Percentiles rank a stretch among this genome's conserved stretches.
These are phyloP conservation scores for Saxicola maurus DNA, from an alignment of 2,797 vertebrate species.

Conservation along the genomic window DNA sequence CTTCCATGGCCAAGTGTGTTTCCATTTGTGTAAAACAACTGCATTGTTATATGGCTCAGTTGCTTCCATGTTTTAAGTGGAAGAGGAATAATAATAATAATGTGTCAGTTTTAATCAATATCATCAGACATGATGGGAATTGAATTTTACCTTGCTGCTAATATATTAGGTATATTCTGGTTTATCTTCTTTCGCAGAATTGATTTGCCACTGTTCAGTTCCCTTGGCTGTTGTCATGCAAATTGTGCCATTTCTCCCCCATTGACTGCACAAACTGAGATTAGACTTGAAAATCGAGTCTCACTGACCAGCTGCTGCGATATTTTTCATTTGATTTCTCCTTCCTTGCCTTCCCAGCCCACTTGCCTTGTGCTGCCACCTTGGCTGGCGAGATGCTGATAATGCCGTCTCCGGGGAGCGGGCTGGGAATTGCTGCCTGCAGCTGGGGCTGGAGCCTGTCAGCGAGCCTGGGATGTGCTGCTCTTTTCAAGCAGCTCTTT, in stretches of 20 bases:
- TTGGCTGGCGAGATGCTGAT: constrained; percentile 10
- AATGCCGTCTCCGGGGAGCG: background rate
- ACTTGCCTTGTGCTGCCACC: constrained; percentile 28
- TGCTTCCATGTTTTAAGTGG: constrained; percentile 51
- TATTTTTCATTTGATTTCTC: constrained; percentile 53
- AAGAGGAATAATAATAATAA: constrained; percentile 51
- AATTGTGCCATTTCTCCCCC: constrained; percentile 74
- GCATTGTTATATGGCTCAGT: constrained; percentile 40
- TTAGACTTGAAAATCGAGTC: constrained; percentile 71
- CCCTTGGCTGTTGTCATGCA: constrained; percentile 78
- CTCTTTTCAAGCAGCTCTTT: background rate
- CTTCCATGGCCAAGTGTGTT: background rate
- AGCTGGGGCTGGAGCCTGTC: background rate
- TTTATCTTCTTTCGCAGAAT: constrained; percentile 78
- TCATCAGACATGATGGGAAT: constrained; percentile 64
- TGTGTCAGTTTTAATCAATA: constrained; percentile 70
- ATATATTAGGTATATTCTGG: constrained; percentile 59
- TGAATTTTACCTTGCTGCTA: constrained; percentile 66
- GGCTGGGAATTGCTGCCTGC: background rate
- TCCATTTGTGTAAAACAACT: constrained; percentile 56
- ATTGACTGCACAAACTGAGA: constrained; percentile 73
- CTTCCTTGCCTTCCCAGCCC: background rate
- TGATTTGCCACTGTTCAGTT: constrained; percentile 71
- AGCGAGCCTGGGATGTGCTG: background rate
- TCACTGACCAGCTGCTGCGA: constrained; percentile 73